phyloP scores from a whole-genome alignment of 2,797 vertebrate genomes.

The Molossus molossus region DNA sequence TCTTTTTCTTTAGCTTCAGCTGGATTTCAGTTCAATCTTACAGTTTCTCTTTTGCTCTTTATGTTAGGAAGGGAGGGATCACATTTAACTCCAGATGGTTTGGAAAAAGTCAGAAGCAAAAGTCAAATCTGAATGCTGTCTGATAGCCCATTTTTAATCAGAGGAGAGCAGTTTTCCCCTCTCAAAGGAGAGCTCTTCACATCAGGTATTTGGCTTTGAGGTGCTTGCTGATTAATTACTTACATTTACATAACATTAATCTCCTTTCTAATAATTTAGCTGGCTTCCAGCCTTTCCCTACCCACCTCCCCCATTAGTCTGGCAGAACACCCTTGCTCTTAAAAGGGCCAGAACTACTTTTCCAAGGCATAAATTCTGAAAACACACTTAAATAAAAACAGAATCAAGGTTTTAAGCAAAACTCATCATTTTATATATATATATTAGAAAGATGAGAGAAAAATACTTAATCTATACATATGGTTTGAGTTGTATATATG shows the following conservation, averaged over 20 bases:
- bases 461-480: not conserved
- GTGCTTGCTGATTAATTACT: conserved; percentile 83
- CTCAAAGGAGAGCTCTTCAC: conserved; percentile 76
- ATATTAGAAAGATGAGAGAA: not conserved
- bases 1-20: conserved; percentile 41
- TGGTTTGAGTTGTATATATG: not conserved
- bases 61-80: not conserved
- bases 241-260: conserved; percentile 85
- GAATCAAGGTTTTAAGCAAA: not conserved
- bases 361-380: conserved; percentile 50
- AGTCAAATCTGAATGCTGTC: conserved; percentile 69
- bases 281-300: conserved; percentile 68
- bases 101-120: conserved; percentile 61
- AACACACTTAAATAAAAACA: conserved; percentile 50
- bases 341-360: conserved; percentile 60
- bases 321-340: conserved; percentile 57
- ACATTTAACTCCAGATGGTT: conserved; percentile 52
- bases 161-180: conserved; percentile 79
- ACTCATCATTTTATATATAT: not conserved
- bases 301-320: not conserved
- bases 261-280: conserved; percentile 77
- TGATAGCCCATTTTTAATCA: conserved; percentile 81
- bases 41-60: conserved; percentile 46
- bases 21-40: not conserved
- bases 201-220: conserved; percentile 80